Base-by-base conservation (phyloP, 2,888 invertebrate species). In the Marronus borbonicus region DNA sequence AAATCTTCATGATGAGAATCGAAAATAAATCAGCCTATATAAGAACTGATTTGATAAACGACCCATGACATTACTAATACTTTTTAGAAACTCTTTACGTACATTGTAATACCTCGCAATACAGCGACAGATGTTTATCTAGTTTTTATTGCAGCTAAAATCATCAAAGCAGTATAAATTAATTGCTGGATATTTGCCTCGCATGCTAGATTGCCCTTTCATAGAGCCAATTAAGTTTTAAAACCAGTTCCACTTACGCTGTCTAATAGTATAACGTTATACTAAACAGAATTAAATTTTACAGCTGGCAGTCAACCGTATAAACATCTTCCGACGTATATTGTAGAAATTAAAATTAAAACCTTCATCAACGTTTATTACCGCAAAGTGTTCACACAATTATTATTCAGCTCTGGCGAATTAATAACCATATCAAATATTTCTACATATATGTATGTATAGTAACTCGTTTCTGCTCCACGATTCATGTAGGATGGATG, bases 391-490 rank as follows among this genome's bases (percentile, higher is more conserved):
- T 74, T 74, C 72, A 74, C 72, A 74, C 72, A 60, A 74, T 74
- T 74, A 74, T 20, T 60, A 60, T 74, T 74, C 72, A 44, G 62
- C 24, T 60, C 60, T 28, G 44, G n/a, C 72, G 60, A 60, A 74
- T 74, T 74, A 74, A 74, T 74, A 58, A 60, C 72, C 72, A 60
- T 60, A 74, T 74, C 58, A 74, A 74, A 74, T 74, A 74, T 74
- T 74, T 74, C 49, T 74, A 14, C 20, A 44, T 44, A 39, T 65
- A 39, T 5, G 31, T 36, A 36, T 36, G 17, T 55, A 24, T 62
- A 62, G 62, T 62, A 39, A 39, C 70, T 52, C 70, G 70, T 65
- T 65, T 39, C 65, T 31, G 14, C 17, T 65, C 55, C n/a, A 14
- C 20, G 60, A 60, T 44, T 24, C 60, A 58, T 20, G 55, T 44